Evolutionary conservation across 2,888 invertebrate species (phyloP).

Genomic region (Platycnemis pennipes): DNA sequence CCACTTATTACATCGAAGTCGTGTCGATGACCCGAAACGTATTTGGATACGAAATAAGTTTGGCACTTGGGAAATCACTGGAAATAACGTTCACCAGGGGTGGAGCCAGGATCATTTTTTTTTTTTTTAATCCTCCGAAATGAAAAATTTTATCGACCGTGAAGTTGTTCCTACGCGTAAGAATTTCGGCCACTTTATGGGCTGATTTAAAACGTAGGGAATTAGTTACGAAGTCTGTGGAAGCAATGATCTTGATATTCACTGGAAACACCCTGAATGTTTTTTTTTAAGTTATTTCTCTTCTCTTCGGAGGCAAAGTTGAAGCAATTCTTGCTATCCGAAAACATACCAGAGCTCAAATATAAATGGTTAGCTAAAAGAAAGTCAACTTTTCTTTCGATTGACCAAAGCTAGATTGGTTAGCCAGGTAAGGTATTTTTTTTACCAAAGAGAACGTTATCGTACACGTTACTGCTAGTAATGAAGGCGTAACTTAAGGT

Average conservation of each 20-base stretch:
- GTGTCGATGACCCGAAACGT: slow-evolving; percentile 16
- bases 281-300: too few species aligned
- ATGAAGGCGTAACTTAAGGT: too few species aligned
- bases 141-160: neutral
- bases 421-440: too few species aligned
- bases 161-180: neutral
- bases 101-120: neutral
- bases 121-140: neutral
- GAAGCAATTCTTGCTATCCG: too few species aligned
- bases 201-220: neutral
- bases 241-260: neutral
- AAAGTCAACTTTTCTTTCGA: too few species aligned
- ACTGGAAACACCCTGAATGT: too few species aligned
- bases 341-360: too few species aligned
- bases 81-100: neutral
- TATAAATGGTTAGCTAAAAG: too few species aligned
- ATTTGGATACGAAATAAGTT: neutral
- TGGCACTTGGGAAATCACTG: neutral
- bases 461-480: too few species aligned
- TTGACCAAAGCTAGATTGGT: too few species aligned
- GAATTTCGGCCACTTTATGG: neutral
- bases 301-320: too few species aligned
- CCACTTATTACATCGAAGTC: neutral
- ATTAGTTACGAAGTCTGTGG: neutral
- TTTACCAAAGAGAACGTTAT: too few species aligned